phyloP scores from a whole-genome alignment of 2,888 invertebrate genomes.

The Rhopalosiphum nymphaeae region DNA sequence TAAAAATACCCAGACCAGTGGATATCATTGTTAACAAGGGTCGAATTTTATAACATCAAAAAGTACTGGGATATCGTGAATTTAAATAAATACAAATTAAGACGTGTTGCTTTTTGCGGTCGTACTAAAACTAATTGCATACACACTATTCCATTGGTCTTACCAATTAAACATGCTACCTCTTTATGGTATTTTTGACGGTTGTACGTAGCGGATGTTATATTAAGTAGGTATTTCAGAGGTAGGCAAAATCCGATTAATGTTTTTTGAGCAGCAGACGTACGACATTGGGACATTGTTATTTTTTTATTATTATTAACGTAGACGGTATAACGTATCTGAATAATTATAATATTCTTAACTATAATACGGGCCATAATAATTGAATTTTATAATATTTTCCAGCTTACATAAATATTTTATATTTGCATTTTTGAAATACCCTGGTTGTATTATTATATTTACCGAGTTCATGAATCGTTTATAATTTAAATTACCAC shows the following conservation, averaged over 20 bases:
- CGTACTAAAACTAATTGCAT: conserved; percentile 20
- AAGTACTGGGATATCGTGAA: background rate
- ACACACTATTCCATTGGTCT: background rate
- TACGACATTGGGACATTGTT: background rate
- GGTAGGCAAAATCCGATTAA: background rate
- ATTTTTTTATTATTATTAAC: background rate
- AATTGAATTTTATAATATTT: background rate
- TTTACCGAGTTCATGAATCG: background rate
- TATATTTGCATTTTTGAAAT: background rate
- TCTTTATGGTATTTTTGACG: conserved; percentile 16
- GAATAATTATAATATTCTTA: background rate
- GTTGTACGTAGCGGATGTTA: background rate
- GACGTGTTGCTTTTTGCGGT: background rate
- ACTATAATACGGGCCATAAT: background rate
- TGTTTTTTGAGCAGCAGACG: background rate
- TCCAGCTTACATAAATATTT: background rate
- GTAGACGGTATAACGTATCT: background rate
- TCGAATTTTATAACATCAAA: background rate
- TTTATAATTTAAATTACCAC: background rate
- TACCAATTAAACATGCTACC: conserved; percentile 6
- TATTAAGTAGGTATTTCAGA: background rate
- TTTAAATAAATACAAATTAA: background rate
- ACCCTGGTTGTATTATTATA: background rate
- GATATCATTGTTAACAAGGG: background rate
- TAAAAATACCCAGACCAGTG: background rate